Evolutionary conservation across 2,113 vertebrate genomes (phyloP).

Genomic region (Fukomys damarensis): DNA sequence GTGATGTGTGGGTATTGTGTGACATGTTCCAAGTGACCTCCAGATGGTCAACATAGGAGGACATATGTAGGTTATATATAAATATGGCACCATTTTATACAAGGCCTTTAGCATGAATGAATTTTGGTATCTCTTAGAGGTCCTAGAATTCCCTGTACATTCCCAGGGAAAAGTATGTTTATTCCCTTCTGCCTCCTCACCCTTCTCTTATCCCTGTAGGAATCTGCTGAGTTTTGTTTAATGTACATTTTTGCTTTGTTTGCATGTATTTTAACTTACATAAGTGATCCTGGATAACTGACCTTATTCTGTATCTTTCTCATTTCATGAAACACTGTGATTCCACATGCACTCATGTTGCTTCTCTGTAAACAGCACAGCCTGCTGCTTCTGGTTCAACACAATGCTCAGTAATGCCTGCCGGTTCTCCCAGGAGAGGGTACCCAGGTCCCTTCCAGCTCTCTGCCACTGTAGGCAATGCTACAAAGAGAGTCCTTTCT

Average conservation of each 20-base stretch:
- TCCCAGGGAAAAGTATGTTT: too few relatives aligned
- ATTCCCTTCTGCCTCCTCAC: neutral
- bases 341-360: neutral
- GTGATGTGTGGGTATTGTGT: rapidly evolving
- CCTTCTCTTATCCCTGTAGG: rapidly evolving
- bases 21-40: neutral
- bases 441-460: too few relatives aligned
- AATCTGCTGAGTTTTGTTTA: neutral
- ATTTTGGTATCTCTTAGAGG: too few relatives aligned
- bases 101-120: too few relatives aligned
- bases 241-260: neutral
- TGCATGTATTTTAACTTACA: neutral
- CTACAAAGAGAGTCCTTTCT: rapidly evolving
- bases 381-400: neutral
- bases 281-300: rapidly evolving
- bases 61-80: neutral
- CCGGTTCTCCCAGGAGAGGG: neutral
- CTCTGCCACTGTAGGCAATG: rapidly evolving
- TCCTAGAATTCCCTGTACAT: neutral
- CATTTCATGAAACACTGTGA: rapidly evolving
- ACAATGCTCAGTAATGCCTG: rapidly evolving
- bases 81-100: too few relatives aligned
- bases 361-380: rapidly evolving
- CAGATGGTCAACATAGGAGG: neutral
- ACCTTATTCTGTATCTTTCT: neutral